These are phyloP conservation scores for Aurelia sp. DNA, from an alignment of 30 jellyfish, hydroid and myxozoan genomes.

Conservation along the genomic window DNA sequence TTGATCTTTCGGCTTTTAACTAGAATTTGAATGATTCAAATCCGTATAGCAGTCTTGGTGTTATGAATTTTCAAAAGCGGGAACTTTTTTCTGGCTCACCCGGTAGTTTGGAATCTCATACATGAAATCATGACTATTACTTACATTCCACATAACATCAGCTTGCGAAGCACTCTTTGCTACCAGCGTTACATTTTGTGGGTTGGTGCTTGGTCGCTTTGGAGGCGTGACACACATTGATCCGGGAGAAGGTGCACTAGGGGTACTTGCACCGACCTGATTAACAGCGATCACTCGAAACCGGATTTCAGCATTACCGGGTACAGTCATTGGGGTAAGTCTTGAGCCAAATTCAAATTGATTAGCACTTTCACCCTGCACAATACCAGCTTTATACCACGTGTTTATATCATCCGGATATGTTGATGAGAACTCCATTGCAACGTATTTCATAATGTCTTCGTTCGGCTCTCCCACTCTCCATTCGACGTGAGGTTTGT, in stretches of 20 bases:
- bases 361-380: conserved; percentile 50
- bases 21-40: no score
- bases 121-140: conserved; percentile 1
- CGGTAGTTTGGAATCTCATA: no score
- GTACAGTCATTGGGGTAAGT: conserved; percentile 47
- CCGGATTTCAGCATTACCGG: conserved; percentile 74
- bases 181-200: conserved; percentile 63
- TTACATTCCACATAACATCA: conserved; percentile 70
- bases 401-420: conserved; percentile 60
- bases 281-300: conserved; percentile 74
- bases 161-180: conserved; percentile 16
- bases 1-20: no score
- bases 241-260: conserved; percentile 66
- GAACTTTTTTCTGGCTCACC: no score
- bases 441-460: conserved; percentile 47
- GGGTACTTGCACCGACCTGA: conserved; percentile 66
- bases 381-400: conserved; percentile 62
- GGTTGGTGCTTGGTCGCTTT: conserved; percentile 74
- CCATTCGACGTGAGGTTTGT: conserved; percentile 68
- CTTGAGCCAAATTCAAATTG: conserved; percentile 38
- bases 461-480: conserved; percentile 73
- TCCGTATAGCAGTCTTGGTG: no score
- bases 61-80: no score
- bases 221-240: conserved; percentile 81
- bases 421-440: conserved; percentile 59